Evolutionary conservation across 2,797 vertebrate species (phyloP).

Genomic region (Phyllotis vaccarum): DNA sequence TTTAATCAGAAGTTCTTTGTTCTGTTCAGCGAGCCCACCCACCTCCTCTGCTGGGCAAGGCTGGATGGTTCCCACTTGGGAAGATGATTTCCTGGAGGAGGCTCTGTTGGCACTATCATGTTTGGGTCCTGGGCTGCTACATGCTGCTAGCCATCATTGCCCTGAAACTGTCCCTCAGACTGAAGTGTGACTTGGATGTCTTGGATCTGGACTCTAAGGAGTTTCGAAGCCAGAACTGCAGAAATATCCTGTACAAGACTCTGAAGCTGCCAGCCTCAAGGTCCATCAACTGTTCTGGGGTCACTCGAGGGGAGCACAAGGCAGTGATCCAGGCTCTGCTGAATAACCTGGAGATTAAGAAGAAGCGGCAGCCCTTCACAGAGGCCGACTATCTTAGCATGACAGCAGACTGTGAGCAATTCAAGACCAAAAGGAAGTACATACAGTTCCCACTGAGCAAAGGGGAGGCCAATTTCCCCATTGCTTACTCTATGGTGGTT

Average conservation of each 20-base stretch:
- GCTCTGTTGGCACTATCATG: not conserved
- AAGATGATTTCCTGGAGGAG: conserved; percentile 71
- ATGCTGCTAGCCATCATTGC: conserved; percentile 71
- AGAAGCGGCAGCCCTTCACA: conserved; percentile 54
- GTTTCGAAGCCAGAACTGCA: conserved; percentile 60
- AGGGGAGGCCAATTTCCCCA: conserved; percentile 91
- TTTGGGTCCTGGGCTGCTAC: conserved; percentile 68
- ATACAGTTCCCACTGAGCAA: conserved; percentile 87
- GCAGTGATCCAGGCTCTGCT: conserved; percentile 76
- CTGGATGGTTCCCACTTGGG: conserved; percentile 57
- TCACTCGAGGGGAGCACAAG: conserved; percentile 85
- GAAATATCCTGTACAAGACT: conserved; percentile 76
- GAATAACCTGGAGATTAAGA: conserved; percentile 76
- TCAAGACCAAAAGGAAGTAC: conserved; percentile 86
- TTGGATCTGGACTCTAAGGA: conserved; percentile 44
- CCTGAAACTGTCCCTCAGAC: conserved; percentile 65
- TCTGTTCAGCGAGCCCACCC: conserved; percentile 43
- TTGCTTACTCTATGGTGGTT: conserved; percentile 94
- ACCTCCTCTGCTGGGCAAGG: not conserved
- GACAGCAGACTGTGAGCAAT: conserved; percentile 89
- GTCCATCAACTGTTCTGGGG: conserved; percentile 85
- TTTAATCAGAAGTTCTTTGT: conserved; percentile 68
- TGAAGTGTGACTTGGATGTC: conserved; percentile 72
- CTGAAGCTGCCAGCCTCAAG: conserved; percentile 79
- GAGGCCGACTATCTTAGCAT: conserved; percentile 88